Conservation (phyloP, 2,797 vertebrate species). For the Lithobates pipiens region DNA sequence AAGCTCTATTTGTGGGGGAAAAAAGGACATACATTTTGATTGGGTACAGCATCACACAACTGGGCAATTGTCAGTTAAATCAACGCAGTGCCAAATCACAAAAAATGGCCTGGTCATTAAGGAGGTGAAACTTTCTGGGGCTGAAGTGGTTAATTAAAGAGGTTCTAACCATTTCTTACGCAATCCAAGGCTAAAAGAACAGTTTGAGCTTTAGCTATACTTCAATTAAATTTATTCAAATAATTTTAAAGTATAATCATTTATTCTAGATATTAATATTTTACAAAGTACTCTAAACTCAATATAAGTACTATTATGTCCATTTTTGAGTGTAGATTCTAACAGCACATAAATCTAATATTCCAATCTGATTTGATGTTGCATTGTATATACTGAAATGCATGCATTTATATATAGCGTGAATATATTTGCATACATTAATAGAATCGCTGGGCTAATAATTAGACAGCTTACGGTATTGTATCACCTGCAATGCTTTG, state of each 20-base stretch:
- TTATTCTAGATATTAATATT: background rate
- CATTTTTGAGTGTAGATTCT: background rate
- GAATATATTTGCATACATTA: slow-evolving; percentile 22
- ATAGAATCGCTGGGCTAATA: slow-evolving; percentile 17
- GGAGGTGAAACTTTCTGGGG: too few relatives aligned
- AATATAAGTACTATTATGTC: background rate
- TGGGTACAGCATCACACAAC: too few relatives aligned
- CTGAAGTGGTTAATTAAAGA: too few relatives aligned
- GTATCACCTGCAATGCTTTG: slow-evolving; percentile 32
- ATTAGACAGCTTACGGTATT: slow-evolving; percentile 21
- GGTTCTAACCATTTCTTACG: too few relatives aligned
- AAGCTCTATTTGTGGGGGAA: too few relatives aligned
- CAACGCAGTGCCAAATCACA: too few relatives aligned
- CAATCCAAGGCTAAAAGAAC: background rate
- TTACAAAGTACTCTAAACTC: background rate
- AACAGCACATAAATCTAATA: background rate
- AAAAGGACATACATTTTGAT: too few relatives aligned
- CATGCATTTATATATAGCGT: background rate
- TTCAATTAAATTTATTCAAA: background rate
- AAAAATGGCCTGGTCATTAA: too few relatives aligned
- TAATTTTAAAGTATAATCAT: background rate
- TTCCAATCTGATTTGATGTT: background rate
- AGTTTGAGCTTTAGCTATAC: background rate
- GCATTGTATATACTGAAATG: background rate
- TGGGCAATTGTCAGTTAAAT: too few relatives aligned